Conservation (phyloP, 2,113 vertebrate genomes). For the Hippocampus guttulatus region DNA sequence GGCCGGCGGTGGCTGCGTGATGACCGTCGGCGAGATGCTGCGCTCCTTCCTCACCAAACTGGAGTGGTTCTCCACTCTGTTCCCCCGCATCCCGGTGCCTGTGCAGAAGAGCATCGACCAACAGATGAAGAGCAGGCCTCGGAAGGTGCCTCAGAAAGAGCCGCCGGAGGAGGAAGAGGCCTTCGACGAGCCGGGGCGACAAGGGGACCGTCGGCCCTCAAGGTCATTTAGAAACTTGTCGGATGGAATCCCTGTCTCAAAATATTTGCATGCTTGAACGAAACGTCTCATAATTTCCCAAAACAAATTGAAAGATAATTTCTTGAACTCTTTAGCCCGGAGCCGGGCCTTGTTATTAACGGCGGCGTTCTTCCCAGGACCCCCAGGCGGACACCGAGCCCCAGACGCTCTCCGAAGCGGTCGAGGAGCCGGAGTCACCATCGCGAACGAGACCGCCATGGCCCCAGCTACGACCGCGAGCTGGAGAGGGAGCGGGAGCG, state of each 20-base stretch:
- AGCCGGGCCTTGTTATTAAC: not conserved
- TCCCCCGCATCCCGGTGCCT: constrained; percentile 96
- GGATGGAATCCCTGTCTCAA: too few species aligned
- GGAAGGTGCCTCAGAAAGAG: constrained; percentile 84
- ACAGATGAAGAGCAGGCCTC: constrained; percentile 91
- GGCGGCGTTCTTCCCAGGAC: constrained; percentile 67
- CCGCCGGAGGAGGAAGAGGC: constrained; percentile 72
- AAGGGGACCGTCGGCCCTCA: constrained; percentile 81
- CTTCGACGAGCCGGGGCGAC: constrained; percentile 77
- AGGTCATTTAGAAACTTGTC: constrained; percentile 68
- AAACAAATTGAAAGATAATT: too few species aligned
- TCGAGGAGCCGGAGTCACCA: constrained; percentile 94
- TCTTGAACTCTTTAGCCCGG: too few species aligned
- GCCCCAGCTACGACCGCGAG: constrained; percentile 91
- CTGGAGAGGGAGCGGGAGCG: constrained; percentile 92
- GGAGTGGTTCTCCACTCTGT: constrained; percentile 98
- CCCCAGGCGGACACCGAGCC: constrained; percentile 85
- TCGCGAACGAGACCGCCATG: constrained; percentile 82
- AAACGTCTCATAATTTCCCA: too few species aligned
- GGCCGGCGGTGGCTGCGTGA: constrained; percentile 94
- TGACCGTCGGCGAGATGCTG: constrained; percentile 97
- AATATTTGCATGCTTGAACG: too few species aligned
- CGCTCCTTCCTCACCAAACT: constrained; percentile 97
- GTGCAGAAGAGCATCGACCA: constrained; percentile 96
- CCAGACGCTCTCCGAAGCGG: constrained; percentile 86